Percentiles rank a stretch among this genome's conserved stretches.
phyloP scores from a whole-genome alignment of 2,797 vertebrate species.

The Staurois parvus region DNA sequence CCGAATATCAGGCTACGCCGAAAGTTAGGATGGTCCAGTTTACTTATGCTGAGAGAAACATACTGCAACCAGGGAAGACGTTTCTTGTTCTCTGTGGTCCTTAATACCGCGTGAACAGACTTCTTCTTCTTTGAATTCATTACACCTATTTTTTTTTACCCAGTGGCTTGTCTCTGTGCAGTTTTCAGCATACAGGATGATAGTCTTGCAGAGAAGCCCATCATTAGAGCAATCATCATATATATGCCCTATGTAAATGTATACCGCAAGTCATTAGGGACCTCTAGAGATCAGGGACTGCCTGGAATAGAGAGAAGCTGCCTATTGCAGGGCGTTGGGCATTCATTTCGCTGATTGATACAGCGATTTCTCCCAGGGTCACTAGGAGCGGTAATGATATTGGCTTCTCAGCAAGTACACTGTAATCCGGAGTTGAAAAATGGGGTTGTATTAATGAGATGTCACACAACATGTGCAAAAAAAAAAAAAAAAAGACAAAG shows the following conservation, averaged over 20 bases:
- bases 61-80: no score
- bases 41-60: no score
- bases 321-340: conserved; percentile 9
- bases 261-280: conserved; percentile 27
- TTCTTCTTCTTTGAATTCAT: neutral
- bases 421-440: conserved; percentile 55
- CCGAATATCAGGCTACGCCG: no score
- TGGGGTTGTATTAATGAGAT: conserved; percentile 56
- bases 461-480: conserved; percentile 53
- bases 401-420: conserved; percentile 55
- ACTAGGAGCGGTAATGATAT: conserved; percentile 58
- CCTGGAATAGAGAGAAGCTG: neutral
- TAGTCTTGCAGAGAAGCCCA: neutral
- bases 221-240: conserved; percentile 24
- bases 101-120: no score
- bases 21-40: no score
- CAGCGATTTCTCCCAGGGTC: conserved; percentile 54
- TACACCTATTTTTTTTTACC: neutral
- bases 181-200: neutral
- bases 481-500: conserved; percentile 28
- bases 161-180: neutral
- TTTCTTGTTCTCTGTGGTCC: no score
- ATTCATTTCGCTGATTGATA: conserved; percentile 57
- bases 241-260: conserved; percentile 20
- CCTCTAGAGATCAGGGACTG: conserved; percentile 30